Conservation (phyloP, 1,140 invertebrate species). For the Cotesia chilonis region DNA sequence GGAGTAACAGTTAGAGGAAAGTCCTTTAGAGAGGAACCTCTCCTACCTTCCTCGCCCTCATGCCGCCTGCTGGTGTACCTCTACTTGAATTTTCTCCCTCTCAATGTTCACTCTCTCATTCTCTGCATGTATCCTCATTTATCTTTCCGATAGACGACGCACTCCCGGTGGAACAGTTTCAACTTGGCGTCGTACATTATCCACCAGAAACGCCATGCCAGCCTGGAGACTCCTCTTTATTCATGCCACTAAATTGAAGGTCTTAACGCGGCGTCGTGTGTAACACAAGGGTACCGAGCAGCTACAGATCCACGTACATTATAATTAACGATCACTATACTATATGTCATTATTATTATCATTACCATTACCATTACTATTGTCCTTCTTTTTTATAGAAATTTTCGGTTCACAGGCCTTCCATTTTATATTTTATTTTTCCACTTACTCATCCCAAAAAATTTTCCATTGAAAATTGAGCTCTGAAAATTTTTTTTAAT, state of each 20-base stretch:
- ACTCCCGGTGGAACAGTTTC: conserved; percentile 28
- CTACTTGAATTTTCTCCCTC: background rate
- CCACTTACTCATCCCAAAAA: too few species aligned
- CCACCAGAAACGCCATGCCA: background rate
- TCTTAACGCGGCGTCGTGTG: conserved; percentile 3
- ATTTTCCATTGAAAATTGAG: too few species aligned
- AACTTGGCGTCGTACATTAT: conserved; percentile 26
- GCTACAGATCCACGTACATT: conserved; percentile 11
- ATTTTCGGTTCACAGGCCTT: too few species aligned
- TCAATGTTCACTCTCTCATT: too few species aligned
- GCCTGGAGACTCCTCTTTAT: conserved; percentile 25
- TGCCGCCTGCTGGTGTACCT: background rate
- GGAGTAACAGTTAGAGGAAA: conserved; percentile 8
- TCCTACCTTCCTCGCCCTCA: background rate
- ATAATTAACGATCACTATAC: conserved; percentile 27
- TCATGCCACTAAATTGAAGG: conserved; percentile 32
- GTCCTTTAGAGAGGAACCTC: background rate
- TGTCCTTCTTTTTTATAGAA: too few species aligned
- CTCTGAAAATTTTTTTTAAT: too few species aligned
- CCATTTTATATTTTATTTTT: too few species aligned
- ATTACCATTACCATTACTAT: background rate
- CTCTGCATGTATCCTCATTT: conserved; percentile 16
- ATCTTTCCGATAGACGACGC: conserved; percentile 13
- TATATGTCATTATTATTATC: conserved; percentile 19
- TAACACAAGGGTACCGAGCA: background rate